phyloP scores from a whole-genome alignment of 2,113 vertebrate genomes.

The Phodopus roborovskii region DNA sequence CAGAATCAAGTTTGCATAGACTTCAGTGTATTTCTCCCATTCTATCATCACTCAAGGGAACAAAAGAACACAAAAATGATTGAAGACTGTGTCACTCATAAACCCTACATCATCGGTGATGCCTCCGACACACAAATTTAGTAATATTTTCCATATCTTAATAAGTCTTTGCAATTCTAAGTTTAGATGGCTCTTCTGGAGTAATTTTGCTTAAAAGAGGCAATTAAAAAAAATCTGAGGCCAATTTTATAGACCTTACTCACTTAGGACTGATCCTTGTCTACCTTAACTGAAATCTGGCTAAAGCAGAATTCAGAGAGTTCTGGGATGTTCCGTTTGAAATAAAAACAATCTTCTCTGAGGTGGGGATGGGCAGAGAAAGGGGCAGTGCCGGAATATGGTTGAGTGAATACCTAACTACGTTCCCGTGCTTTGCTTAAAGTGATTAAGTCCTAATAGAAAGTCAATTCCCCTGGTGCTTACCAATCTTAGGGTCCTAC shows the following conservation, averaged over 20 bases:
- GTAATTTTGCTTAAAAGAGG: constrained; percentile 28
- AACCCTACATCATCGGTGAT: not conserved
- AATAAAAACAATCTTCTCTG: constrained; percentile 32
- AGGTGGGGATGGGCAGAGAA: not conserved
- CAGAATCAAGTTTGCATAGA: not conserved
- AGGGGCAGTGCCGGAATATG: not conserved
- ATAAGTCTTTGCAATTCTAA: constrained; percentile 31
- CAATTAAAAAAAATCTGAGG: constrained; percentile 27
- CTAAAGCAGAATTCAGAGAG: constrained; percentile 38
- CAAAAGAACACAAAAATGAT: constrained; percentile 36
- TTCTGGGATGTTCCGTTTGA: not conserved
- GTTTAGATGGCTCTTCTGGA: not conserved
- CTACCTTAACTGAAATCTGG: constrained; percentile 26
- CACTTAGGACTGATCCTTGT: constrained; percentile 51
- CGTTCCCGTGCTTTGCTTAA: constrained; percentile 13
- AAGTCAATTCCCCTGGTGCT: not conserved
- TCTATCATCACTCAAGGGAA: not conserved
- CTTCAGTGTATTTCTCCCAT: not conserved
- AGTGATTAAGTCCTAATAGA: constrained; percentile 7
- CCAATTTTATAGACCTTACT: constrained; percentile 51
- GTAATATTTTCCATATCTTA: constrained; percentile 52
- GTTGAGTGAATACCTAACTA: constrained; percentile 7
- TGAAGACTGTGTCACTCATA: constrained; percentile 16
- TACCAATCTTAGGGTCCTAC: not conserved
- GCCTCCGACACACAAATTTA: not conserved